Conservation (phyloP, 2,888 invertebrate species). For the Epistrophe grossulariae region DNA sequence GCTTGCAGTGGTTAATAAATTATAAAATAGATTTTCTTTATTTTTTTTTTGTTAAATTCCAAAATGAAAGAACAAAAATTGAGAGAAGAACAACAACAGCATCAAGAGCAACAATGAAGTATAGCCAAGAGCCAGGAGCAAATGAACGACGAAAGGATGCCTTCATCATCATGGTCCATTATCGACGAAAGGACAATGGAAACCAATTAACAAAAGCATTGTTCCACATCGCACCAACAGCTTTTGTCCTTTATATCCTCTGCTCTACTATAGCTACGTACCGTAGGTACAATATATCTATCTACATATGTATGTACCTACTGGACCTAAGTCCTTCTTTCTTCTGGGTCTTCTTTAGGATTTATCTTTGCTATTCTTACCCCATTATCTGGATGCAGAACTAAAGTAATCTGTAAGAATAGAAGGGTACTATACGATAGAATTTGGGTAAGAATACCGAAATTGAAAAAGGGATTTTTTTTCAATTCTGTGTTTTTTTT, state of each 20-base stretch:
- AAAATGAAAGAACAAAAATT: constrained; percentile 13
- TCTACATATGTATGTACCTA: background rate
- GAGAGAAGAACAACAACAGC: constrained; percentile 25
- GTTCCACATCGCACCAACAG: constrained; percentile 81
- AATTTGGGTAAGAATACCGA: constrained; percentile 12
- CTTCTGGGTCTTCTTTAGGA: constrained; percentile 19
- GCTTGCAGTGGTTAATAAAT: constrained; percentile 65
- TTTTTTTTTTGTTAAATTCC: constrained; percentile 21
- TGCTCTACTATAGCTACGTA: no score
- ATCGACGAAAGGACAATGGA: constrained; percentile 80
- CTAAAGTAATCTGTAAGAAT: constrained; percentile 24
- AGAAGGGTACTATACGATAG: constrained; percentile 10
- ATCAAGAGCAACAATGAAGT: constrained; percentile 16
- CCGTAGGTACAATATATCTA: no score
- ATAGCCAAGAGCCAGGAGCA: constrained; percentile 15
- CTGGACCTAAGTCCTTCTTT: constrained; percentile 28
- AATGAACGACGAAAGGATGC: constrained; percentile 72
- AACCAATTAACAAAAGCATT: constrained; percentile 83
- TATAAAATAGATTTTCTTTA: constrained; percentile 64
- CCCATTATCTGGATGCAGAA: constrained; percentile 55
- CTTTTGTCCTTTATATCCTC: constrained; percentile 31
- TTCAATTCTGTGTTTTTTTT: background rate
- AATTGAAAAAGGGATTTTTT: constrained; percentile 10
- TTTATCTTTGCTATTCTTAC: constrained; percentile 53
- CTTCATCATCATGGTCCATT: constrained; percentile 75